phyloP scores from a whole-genome alignment of 2,113 vertebrate species.

The Pachypanchax playfairii region DNA sequence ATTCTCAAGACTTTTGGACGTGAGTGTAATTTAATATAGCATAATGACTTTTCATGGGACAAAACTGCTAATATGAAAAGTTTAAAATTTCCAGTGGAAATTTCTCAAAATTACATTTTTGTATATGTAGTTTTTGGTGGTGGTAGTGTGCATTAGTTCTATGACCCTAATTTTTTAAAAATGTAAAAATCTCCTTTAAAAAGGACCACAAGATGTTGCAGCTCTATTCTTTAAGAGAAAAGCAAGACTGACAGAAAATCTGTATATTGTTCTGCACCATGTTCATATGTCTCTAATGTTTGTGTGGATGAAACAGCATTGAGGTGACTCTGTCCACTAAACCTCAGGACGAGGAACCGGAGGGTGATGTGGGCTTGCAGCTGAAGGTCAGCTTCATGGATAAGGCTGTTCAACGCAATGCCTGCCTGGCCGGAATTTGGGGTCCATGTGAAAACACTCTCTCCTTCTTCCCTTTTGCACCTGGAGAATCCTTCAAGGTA shows the following conservation, averaged over 20 bases:
- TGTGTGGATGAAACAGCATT: conserved; percentile 74
- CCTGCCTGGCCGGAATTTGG: conserved; percentile 86
- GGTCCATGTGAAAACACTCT: conserved; percentile 85
- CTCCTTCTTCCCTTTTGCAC: conserved; percentile 88
- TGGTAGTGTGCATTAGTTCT: no score
- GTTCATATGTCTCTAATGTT: background rate
- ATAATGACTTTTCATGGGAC: no score
- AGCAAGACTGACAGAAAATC: no score
- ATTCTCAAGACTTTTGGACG: no score
- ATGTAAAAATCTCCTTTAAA: no score
- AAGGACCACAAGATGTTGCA: conserved; percentile 51
- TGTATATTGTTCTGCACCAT: background rate
- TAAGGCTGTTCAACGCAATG: conserved; percentile 85
- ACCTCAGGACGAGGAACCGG: conserved; percentile 76
- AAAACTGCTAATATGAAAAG: no score
- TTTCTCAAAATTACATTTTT: no score
- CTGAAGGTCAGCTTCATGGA: conserved; percentile 85
- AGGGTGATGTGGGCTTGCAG: conserved; percentile 84
- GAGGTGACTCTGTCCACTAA: conserved; percentile 83
- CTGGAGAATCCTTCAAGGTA: conserved; percentile 90
- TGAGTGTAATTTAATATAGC: no score
- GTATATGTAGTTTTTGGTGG: no score
- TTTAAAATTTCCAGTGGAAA: no score
- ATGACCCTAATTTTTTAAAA: no score
- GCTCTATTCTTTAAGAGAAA: background rate